Base-by-base conservation (phyloP, 2,888 invertebrate species). In the Drosophila aldrichi region DNA sequence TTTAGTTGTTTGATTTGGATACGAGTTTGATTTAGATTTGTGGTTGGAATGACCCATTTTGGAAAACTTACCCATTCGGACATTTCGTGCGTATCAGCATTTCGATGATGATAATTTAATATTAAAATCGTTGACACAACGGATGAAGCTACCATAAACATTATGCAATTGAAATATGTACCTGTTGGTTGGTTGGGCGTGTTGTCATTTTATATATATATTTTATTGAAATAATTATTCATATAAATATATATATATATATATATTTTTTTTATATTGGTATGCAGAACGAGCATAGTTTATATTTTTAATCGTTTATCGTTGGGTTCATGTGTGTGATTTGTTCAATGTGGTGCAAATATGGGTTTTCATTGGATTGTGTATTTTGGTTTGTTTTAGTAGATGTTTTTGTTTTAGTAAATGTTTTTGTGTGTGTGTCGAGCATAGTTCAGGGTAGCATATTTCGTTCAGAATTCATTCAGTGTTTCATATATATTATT, bases 91-190 rank as follows among this genome's bases (percentile, higher is more conserved):
- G 98, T 98, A 94, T 98, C 98, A 88, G 98, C 96, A 93, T 97
- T 98, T 92, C 98, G 96, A 94, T 99, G 98, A 94, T 99, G 99
- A 94, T 98, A 98, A 94, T 99, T 99, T 92, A 99, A 96, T 93
- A 99, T 98, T 92, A 98, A 96, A 93, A 99, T 98, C 81, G 98
- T 99, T 93, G 98, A 98, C 92, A 98, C 98, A 93, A 99, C 98
- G 84, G 98, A 98, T 92, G 98, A 97, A 91, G 98, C 98, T 94
- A 98, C 98, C 98, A 99, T 98, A 94, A 99, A 98, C 99, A 99
- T 99, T 94, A 98, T 98, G 95, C 98, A 98, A 95, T 98, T 98
- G 95, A 99, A 99, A 95, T 98, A 98, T 89, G 98, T 98, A 93
- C 97, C 97, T 96, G 92, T 94, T 92, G 91, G 91, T 91, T 91